Percentiles rank a stretch among this genome's conserved stretches.
These are phyloP conservation scores for Criorhina ranunculi DNA, from an alignment of 2,888 invertebrate genomes.

Conservation along the genomic window DNA sequence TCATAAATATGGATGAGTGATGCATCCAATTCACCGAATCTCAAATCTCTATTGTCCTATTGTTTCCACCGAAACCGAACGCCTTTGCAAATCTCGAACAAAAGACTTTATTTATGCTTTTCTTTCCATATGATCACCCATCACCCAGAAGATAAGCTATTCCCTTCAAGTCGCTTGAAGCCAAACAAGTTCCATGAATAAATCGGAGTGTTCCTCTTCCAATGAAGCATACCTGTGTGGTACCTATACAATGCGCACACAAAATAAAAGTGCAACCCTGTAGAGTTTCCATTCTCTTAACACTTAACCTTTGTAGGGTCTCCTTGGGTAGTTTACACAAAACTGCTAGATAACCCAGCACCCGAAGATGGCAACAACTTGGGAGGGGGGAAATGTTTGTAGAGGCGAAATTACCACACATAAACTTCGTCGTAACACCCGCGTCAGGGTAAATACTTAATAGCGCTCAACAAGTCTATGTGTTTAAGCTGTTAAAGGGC, in stretches of 20 bases:
- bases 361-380: neutral
- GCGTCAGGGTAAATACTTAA: constrained; percentile 42
- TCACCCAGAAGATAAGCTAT: constrained; percentile 9
- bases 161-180: neutral
- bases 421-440: constrained; percentile 40
- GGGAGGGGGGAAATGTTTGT: constrained; percentile 25
- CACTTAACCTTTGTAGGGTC: neutral
- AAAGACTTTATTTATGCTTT: neutral
- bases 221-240: constrained; percentile 14
- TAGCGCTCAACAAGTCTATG: constrained; percentile 52
- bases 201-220: neutral
- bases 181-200: neutral
- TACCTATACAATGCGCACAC: constrained; percentile 4
- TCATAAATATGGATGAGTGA: no score
- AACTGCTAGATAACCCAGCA: neutral
- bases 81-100: neutral
- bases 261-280: neutral
- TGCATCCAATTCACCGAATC: no score
- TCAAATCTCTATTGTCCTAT: neutral
- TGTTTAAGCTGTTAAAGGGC: constrained; percentile 47
- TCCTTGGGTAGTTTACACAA: neutral
- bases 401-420: constrained; percentile 20
- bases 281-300: neutral
- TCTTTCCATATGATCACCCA: constrained; percentile 16
- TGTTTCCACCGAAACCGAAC: neutral